phyloP scores from a whole-genome alignment of 2,888 invertebrate genomes.

The Drosophila subsilvestris region DNA sequence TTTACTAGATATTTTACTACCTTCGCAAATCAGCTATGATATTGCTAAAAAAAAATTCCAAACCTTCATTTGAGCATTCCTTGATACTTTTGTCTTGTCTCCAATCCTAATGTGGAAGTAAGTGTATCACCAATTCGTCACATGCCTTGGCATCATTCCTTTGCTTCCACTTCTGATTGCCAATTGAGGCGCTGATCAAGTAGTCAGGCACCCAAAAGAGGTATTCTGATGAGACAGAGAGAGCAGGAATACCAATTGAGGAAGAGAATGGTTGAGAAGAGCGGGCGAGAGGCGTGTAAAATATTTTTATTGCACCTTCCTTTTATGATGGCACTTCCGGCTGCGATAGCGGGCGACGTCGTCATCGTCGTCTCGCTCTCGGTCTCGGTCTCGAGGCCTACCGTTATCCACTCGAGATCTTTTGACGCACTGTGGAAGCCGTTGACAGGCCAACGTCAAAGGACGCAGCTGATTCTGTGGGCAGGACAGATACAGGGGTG shows the following conservation, averaged over 20 bases:
- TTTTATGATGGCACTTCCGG: constrained; percentile 82
- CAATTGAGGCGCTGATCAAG: constrained; percentile 34
- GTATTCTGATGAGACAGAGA: constrained; percentile 10
- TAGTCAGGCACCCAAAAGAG: constrained; percentile 22
- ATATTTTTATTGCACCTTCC: constrained; percentile 83
- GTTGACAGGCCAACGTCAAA: constrained; percentile 54
- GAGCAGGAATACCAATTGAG: no score
- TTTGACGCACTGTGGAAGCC: constrained; percentile 60
- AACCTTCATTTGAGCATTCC: neutral
- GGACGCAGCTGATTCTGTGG: constrained; percentile 4
- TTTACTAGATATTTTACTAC: no score
- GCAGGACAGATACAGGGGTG: constrained; percentile 1
- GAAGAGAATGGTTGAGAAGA: constrained; percentile 7
- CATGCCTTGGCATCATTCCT: neutral
- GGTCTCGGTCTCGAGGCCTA: constrained; percentile 20
- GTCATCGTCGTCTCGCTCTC: constrained; percentile 25
- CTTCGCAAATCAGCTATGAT: no score
- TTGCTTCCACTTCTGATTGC: constrained; percentile 21
- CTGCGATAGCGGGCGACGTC: constrained; percentile 72
- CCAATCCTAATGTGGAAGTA: neutral
- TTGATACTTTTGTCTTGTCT: neutral
- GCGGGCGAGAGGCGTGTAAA: constrained; percentile 68
- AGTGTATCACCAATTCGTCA: constrained; percentile 22
- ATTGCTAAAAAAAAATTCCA: neutral
- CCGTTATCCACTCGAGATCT: constrained; percentile 76